These are phyloP conservation scores for Phalacrocorax pelagicus DNA, from an alignment of 2,113 vertebrate species.

Conservation along the genomic window DNA sequence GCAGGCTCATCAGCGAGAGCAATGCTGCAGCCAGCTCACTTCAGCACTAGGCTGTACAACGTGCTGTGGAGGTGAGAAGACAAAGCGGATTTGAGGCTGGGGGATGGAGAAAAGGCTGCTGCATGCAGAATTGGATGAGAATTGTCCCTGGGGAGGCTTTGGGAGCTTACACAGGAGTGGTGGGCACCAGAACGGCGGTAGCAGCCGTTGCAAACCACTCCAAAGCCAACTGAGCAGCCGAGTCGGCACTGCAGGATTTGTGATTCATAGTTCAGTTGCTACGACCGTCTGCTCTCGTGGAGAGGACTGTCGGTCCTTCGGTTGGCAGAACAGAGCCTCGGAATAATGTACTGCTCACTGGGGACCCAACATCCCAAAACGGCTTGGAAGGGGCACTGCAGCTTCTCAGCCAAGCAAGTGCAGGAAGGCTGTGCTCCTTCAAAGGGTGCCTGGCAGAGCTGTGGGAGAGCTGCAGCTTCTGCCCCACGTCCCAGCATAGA, in stretches of 20 bases:
- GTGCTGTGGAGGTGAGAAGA: background rate
- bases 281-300: rapidly evolving
- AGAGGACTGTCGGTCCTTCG: background rate
- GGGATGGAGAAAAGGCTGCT: background rate
- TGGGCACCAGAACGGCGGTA: background rate
- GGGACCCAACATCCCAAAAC: background rate
- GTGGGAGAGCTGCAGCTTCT: background rate
- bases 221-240: background rate
- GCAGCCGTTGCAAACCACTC: background rate
- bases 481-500: background rate
- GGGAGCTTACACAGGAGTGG: background rate
- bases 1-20: background rate
- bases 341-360: background rate
- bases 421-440: background rate
- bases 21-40: background rate
- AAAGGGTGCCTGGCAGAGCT: background rate
- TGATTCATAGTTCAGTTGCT: no score
- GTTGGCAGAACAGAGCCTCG: background rate
- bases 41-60: background rate
- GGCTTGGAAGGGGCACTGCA: no score
- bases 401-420: background rate
- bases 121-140: background rate
- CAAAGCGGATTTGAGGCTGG: background rate
- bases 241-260: background rate
- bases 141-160: no score